Evolutionary conservation across 2,888 invertebrate genomes (phyloP).

Genomic region (Eupithecia dodoneata): DNA sequence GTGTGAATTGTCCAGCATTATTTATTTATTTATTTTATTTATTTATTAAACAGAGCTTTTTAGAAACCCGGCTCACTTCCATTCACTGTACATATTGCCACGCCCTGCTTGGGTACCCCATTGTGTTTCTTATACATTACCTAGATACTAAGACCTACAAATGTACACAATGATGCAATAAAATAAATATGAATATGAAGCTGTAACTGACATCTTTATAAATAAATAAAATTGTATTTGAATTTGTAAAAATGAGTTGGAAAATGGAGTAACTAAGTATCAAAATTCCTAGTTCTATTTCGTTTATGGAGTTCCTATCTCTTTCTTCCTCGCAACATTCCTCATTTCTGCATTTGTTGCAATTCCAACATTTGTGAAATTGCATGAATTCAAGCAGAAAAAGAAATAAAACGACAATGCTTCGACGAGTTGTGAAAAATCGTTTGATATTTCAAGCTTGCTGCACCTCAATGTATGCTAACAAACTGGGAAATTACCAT

Average conservation of each 20-base stretch:
- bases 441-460: slow-evolving; percentile 56
- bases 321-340: background rate
- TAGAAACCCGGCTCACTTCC: too few relatives aligned
- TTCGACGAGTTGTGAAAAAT: slow-evolving; percentile 48
- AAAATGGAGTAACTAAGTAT: background rate
- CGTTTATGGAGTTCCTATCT: background rate
- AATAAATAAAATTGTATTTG: too few relatives aligned
- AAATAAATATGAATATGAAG: too few relatives aligned
- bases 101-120: too few relatives aligned
- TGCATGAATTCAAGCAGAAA: slow-evolving; percentile 27
- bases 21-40: too few relatives aligned
- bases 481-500: slow-evolving; percentile 51
- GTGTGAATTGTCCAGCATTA: too few relatives aligned
- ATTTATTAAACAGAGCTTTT: too few relatives aligned
- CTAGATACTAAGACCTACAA: too few relatives aligned
- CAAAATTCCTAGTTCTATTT: background rate
- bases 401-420: slow-evolving; percentile 43
- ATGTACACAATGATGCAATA: too few relatives aligned
- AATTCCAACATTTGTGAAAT: slow-evolving; percentile 15
- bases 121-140: too few relatives aligned
- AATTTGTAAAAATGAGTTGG: background rate
- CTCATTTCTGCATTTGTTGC: background rate
- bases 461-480: slow-evolving; percentile 58
- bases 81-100: too few relatives aligned
- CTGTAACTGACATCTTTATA: too few relatives aligned